These are phyloP conservation scores for Ennomos quercinarius DNA, from an alignment of 2,888 invertebrate genomes.

Conservation along the genomic window DNA sequence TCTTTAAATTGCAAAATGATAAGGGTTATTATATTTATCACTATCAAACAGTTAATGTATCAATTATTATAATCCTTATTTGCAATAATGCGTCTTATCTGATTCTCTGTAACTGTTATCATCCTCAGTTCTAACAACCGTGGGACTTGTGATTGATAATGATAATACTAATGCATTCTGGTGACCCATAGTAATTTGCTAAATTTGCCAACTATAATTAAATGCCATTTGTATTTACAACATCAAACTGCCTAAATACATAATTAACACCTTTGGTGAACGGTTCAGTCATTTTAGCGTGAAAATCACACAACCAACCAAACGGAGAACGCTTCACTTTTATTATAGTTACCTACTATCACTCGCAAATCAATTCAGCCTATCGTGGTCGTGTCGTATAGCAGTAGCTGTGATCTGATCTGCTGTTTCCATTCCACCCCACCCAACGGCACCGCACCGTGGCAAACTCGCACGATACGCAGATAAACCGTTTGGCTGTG, in stretches of 20 bases:
- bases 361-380: no score
- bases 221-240: no score
- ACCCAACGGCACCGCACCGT: slow-evolving; percentile 16
- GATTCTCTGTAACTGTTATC: slow-evolving; percentile 13
- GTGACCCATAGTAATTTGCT: no score
- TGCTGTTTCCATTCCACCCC: slow-evolving; percentile 41
- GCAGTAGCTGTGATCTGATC: slow-evolving; percentile 16
- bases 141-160: slow-evolving; percentile 1
- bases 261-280: no score
- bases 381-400: background rate
- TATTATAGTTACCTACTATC: no score
- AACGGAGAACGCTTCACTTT: no score
- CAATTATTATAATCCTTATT: slow-evolving; percentile 25
- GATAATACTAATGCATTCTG: no score
- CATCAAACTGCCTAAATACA: no score
- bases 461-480: slow-evolving; percentile 51
- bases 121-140: slow-evolving; percentile 9
- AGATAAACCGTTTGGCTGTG: slow-evolving; percentile 69
- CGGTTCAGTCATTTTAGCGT: no score
- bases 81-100: slow-evolving; percentile 22
- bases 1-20: slow-evolving; percentile 9
- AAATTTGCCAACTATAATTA: no score
- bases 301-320: no score
- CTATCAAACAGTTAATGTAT: slow-evolving; percentile 32
- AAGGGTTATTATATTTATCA: slow-evolving; percentile 24